These are phyloP conservation scores for Bombycilla garrulus DNA, from an alignment of 2,113 vertebrate genomes.

Conservation along the genomic window DNA sequence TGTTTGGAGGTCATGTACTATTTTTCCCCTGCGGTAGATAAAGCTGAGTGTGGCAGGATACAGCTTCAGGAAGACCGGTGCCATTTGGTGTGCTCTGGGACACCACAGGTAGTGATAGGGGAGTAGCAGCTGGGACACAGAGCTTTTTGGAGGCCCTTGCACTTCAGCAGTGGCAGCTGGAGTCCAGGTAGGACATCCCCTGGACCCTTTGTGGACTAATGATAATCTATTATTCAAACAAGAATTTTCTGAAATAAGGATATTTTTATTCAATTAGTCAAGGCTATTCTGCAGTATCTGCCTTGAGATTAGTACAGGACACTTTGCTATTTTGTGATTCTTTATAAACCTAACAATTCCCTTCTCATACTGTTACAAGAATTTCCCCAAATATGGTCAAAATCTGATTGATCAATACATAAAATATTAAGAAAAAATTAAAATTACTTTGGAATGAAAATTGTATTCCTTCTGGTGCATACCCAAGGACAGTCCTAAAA, in stretches of 20 bases:
- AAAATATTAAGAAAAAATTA: not conserved
- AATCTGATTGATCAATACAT: not conserved
- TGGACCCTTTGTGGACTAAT: not conserved
- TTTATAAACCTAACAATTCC: not conserved
- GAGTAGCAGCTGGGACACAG: not conserved
- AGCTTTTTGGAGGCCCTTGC: not conserved
- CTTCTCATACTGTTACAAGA: not conserved
- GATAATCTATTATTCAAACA: not conserved
- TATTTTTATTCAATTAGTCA: not conserved
- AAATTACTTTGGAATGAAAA: not conserved
- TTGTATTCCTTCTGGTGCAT: not conserved
- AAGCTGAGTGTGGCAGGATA: not conserved
- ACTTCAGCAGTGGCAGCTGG: not conserved
- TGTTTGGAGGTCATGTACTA: not conserved
- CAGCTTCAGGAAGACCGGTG: not conserved
- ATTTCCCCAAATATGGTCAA: not conserved
- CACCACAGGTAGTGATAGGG: fast-evolving
- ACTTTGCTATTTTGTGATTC: not conserved
- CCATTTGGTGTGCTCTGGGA: not conserved
- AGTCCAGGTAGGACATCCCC: not conserved
- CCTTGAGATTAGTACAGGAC: not conserved
- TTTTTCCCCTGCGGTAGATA: not conserved
- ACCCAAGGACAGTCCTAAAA: not conserved
- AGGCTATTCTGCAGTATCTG: not conserved
- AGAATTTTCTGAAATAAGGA: not conserved